Base-by-base conservation (phyloP, 2,888 invertebrate species). In the Poecilobothrus nobilitatus region DNA sequence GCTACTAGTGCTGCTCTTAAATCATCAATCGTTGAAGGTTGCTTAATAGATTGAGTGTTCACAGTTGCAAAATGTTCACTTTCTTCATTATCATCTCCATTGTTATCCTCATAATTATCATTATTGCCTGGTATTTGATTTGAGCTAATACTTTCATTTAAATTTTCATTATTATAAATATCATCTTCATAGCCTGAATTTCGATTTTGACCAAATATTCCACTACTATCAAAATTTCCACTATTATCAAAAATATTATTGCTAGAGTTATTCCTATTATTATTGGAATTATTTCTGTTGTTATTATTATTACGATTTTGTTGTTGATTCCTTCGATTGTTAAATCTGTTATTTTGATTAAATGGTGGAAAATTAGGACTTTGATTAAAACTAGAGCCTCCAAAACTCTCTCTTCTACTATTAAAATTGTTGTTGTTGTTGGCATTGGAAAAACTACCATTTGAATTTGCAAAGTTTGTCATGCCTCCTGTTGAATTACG, bases 401-500 rank as follows among this genome's bases (percentile, higher is more conserved):
- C 53, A 53, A 53, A 53, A 53, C 18, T 53, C 6, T 53, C 53
- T 18, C 53, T 53, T 53, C 53, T 53, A 12, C 12, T 44, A 53
- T 53, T 53, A 41, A 41, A 67, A 67, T 67, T 69, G 63, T 65
- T 65, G 22, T 63, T 66, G 34, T 37, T 37, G 53, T 66, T 62
- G 12, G 15, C 4, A 37, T 72, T 68, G 7, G 53, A 53, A 10
- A 70, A 70, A 33, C 69, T 69, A 12, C 62, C 67, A 44, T 69
- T 67, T 5, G 27, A 62, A 44, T 65, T 67, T 12, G 34, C 21
- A 63, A 53, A 63, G 22, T 12, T 63, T 15, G 21, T 7, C 37
- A 44, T 67, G 21, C 72, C 71, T 63, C 74, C 73, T 1, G 74
- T 74, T 15, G 76, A 76, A 68, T 75, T 74, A 9, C 76, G 74